Percentiles rank a stretch among this genome's conserved stretches.
Evolutionary conservation across 2,888 invertebrate species (phyloP).

Genomic region (Hyposoter didymator): DNA sequence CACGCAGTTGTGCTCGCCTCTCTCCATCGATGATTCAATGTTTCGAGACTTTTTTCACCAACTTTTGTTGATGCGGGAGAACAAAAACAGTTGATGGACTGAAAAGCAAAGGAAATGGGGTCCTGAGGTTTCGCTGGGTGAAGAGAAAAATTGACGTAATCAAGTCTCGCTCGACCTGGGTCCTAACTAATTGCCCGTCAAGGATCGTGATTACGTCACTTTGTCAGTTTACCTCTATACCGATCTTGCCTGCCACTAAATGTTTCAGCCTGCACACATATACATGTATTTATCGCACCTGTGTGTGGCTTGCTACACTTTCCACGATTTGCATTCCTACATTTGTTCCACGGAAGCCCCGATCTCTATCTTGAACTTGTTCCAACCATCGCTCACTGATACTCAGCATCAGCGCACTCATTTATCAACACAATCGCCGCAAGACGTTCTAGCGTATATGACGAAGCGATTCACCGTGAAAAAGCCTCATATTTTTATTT

Average conservation of each 20-base stretch:
- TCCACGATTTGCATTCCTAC: slow-evolving; percentile 57
- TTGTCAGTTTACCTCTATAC: slow-evolving; percentile 77
- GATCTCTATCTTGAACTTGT: slow-evolving; percentile 52
- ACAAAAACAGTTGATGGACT: slow-evolving; percentile 63
- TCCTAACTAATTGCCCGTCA: slow-evolving; percentile 82
- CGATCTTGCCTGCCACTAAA: slow-evolving; percentile 37
- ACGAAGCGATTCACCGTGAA: slow-evolving; percentile 1
- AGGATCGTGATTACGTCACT: slow-evolving; percentile 82
- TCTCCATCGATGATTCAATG: background rate
- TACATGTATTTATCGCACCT: slow-evolving; percentile 37
- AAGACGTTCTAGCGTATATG: slow-evolving; percentile 19
- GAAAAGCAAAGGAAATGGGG: slow-evolving; percentile 64
- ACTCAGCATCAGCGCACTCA: slow-evolving; percentile 16
- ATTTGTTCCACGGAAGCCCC: slow-evolving; percentile 50
- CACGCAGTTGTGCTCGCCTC: background rate
- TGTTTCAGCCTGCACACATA: slow-evolving; percentile 11
- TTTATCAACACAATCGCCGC: slow-evolving; percentile 47
- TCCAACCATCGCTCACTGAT: slow-evolving; percentile 50
- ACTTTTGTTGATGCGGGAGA: background rate
- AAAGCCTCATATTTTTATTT: background rate
- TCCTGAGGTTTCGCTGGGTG: slow-evolving; percentile 76
- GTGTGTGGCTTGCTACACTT: slow-evolving; percentile 14
- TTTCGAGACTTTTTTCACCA: background rate
- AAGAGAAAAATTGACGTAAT: slow-evolving; percentile 81
- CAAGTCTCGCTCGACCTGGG: slow-evolving; percentile 75